Percentiles rank a stretch among this genome's conserved stretches.
These are phyloP conservation scores for Macheiramphus alcinus DNA, from an alignment of 2,113 vertebrate genomes.

Conservation along the genomic window DNA sequence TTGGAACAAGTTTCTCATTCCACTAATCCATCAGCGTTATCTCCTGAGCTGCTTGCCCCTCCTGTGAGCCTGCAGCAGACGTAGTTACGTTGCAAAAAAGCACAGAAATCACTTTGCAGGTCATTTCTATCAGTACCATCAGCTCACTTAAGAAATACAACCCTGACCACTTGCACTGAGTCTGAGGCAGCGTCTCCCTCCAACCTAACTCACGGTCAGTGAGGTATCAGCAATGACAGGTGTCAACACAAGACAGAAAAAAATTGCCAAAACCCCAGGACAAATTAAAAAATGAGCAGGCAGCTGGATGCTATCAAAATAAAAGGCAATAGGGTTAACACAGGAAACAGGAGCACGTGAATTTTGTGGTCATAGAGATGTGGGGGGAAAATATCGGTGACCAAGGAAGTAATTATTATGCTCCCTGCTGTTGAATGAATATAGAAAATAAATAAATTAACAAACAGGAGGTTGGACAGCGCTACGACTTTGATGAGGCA, in stretches of 20 bases:
- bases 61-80: background rate
- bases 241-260: background rate
- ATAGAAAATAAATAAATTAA: background rate
- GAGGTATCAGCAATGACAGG: background rate
- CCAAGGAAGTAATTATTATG: background rate
- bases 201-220: background rate
- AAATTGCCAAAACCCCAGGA: background rate
- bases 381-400: background rate
- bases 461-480: background rate
- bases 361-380: background rate
- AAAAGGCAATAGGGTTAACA: background rate
- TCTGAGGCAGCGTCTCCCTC: background rate
- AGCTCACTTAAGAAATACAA: background rate
- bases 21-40: constrained; percentile 5
- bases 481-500: background rate
- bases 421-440: background rate
- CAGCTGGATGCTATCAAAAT: background rate
- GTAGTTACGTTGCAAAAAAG: background rate
- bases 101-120: background rate
- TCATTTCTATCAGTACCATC: background rate
- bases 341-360: background rate
- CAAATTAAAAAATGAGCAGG: background rate
- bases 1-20: constrained; percentile 42
- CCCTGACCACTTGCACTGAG: background rate
- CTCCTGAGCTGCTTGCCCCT: background rate